Percentiles rank a stretch among this genome's conserved stretches.
Evolutionary conservation across 2,797 vertebrate genomes (phyloP).

Genomic region (Gambelia wislizenii): DNA sequence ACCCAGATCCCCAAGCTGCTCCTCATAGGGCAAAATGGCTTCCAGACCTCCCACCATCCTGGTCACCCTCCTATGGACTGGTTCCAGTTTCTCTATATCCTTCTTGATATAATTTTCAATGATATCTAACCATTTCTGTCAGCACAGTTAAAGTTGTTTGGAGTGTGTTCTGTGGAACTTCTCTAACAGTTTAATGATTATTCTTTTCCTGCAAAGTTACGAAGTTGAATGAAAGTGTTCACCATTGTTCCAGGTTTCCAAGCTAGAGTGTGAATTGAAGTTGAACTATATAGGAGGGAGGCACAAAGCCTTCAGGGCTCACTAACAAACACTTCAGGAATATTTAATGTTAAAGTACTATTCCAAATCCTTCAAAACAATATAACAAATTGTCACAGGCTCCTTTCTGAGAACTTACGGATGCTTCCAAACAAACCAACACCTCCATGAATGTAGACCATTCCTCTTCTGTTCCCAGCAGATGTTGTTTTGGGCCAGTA

Average conservation of each 20-base stretch:
- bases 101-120: no score
- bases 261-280: no score
- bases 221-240: background rate
- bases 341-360: background rate
- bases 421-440: slow-evolving; percentile 80
- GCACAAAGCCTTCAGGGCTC: no score
- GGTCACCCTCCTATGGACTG: no score
- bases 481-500: slow-evolving; percentile 75
- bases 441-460: slow-evolving; percentile 81
- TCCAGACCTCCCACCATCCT: no score
- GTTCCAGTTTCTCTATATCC: no score
- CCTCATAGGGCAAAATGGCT: no score
- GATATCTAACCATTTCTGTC: background rate
- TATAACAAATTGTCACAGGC: background rate
- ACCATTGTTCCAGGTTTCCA: background rate
- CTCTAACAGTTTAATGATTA: background rate
- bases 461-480: slow-evolving; percentile 72
- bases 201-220: background rate
- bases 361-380: background rate
- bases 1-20: no score
- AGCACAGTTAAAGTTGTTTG: background rate
- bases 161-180: background rate
- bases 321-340: no score
- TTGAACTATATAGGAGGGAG: no score
- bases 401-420: slow-evolving; percentile 20